Conservation (phyloP, 1,140 invertebrate species). For the Drosophila grimshawi region DNA sequence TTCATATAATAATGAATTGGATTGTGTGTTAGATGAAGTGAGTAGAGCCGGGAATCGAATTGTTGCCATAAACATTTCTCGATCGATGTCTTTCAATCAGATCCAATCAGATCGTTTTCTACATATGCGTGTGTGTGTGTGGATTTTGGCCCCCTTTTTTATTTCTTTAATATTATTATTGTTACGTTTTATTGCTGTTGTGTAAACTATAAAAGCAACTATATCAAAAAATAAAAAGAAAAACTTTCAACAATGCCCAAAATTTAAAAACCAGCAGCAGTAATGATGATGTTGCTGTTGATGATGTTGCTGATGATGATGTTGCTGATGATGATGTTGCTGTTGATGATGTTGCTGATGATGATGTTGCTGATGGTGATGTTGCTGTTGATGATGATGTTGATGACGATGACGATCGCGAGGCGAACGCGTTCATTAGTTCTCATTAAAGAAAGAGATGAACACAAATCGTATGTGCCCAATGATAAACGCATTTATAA, state of each 20-base stretch:
- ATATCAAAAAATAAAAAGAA: constrained; percentile 15
- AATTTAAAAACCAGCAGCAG: constrained; percentile 38
- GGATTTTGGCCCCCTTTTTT: constrained; percentile 25
- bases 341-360: constrained; percentile 1
- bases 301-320: constrained; percentile 1
- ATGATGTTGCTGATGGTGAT: constrained; percentile 1
- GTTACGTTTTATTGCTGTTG: constrained; percentile 28
- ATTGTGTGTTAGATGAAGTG: too few relatives aligned
- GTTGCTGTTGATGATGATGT: constrained; percentile 1
- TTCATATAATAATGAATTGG: too few relatives aligned
- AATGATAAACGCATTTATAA: constrained; percentile 56
- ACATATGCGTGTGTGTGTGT: too few relatives aligned
- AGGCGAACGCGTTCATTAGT: constrained; percentile 55
- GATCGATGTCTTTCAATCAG: constrained; percentile 3
- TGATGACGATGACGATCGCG: constrained; percentile 14
- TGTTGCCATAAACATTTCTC: background rate
- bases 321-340: constrained; percentile 5
- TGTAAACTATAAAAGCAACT: constrained; percentile 19
- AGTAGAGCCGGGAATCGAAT: too few relatives aligned
- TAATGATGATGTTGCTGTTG: background rate
- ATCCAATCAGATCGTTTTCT: constrained; percentile 7
- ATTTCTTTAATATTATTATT: constrained; percentile 43
- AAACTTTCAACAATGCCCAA: constrained; percentile 22
- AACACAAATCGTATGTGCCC: constrained; percentile 16
- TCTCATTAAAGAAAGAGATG: constrained; percentile 48